These are phyloP conservation scores for Callionymus lyra DNA, from an alignment of 2,113 vertebrate species.

Conservation along the genomic window DNA sequence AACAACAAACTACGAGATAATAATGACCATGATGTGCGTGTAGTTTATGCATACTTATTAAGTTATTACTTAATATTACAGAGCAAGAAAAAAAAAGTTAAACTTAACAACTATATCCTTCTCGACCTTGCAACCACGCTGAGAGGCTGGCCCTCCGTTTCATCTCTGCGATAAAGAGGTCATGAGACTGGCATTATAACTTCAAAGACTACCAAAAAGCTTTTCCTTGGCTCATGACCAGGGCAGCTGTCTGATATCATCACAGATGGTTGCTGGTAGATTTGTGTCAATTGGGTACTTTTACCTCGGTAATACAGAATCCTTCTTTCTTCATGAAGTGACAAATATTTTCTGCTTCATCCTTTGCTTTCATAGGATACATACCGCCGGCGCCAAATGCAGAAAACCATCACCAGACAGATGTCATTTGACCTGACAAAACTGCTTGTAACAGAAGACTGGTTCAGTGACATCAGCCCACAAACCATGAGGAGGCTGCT, in stretches of 20 bases:
- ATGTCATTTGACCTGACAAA: conserved; percentile 98
- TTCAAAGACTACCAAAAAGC: conserved; percentile 63
- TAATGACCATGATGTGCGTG: too few species aligned
- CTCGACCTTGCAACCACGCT: conserved; percentile 30
- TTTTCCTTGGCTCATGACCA: conserved; percentile 52
- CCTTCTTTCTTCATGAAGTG: conserved; percentile 10
- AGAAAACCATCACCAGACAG: conserved; percentile 86
- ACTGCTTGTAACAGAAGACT: conserved; percentile 92
- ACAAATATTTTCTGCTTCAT: conserved; percentile 1
- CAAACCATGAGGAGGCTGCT: conserved; percentile 95
- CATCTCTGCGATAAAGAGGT: conserved; percentile 39
- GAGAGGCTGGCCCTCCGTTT: conserved; percentile 42
- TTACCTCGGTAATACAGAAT: too few species aligned
- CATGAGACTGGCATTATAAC: conserved; percentile 56
- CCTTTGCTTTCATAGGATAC: conserved; percentile 72
- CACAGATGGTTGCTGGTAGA: conserved; percentile 51
- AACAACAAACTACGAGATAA: too few species aligned
- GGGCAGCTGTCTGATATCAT: conserved; percentile 45
- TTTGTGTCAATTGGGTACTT: conserved; percentile 46
- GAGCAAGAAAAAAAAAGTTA: too few species aligned
- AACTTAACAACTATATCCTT: conserved; percentile 14
- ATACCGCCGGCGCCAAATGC: conserved; percentile 89
- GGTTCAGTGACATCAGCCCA: conserved; percentile 98
- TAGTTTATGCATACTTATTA: too few species aligned
- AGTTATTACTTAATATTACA: too few species aligned